Evolutionary conservation across 2,113 vertebrate species (phyloP), one percentile per base, ranked within the genome.

Genomic region (Pluvialis apricaria): DNA sequence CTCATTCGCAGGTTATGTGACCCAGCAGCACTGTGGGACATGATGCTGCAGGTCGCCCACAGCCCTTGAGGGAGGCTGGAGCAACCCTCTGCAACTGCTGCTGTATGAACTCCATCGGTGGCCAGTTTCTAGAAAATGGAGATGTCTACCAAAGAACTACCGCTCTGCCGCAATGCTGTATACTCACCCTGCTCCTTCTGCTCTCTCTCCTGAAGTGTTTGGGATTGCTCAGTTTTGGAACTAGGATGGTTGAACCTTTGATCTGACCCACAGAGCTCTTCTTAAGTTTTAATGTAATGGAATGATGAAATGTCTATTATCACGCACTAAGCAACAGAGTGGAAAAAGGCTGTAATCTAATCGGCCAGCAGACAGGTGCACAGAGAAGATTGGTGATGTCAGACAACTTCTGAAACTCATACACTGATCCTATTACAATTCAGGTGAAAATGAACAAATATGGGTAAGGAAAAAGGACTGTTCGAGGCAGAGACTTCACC

Each of bases 391-490:
- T 62, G 88, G 82, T 92, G 94, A 94, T 96, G 85, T 96, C 85
- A 95, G 93, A 44, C 38, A 92, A 34, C 45, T 94, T 85, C 73
- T 90, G n/a, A 88, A 92, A 94, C 66, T 91, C 79, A 55, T n/a
- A 28, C 45, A n/a, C 87, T 93, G 90, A 97, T 95, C 93, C 94
- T 78, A 34, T 96, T 93, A 94, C 76, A 90, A 86, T 66, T 91
- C 85, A 94, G 92, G 68, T 94, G 94, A 93, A 96, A 97, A 95
- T 89, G 88, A 94, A 86, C 91, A 91, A 96, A 96, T 84, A 80
- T 12, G 88, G 88, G 68, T 36, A 83, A 64, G 26, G 45, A 58
- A 42, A 82, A 83, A 68, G 15, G 18, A 11, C 20, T 62, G 26
- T 52, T 86, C 7, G 26, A 82, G 47, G 60, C 61, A 94, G 40